Evolutionary conservation across 1,140 invertebrate genomes (phyloP).

Genomic region (Cydia amplana): DNA sequence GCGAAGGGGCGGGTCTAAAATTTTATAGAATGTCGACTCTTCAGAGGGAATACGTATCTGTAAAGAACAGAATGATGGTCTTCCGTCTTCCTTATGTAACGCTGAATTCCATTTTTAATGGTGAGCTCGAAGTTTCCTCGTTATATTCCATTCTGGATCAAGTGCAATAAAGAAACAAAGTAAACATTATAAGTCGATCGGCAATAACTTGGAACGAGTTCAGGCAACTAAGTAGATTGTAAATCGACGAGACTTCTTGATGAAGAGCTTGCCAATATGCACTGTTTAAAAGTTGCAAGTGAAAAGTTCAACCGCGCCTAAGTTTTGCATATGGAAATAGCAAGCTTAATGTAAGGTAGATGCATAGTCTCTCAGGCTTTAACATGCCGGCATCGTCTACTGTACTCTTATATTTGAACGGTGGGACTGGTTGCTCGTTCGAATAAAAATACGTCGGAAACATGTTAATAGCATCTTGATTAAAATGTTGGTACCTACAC

Average conservation of each 20-base stretch:
- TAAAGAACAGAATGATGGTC: too few relatives aligned
- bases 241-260: conserved; percentile 3
- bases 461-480: too few relatives aligned
- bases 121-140: neutral
- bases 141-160: neutral
- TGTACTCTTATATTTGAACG: neutral
- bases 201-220: neutral
- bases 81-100: too few relatives aligned
- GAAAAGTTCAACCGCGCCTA: neutral
- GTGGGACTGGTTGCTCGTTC: neutral
- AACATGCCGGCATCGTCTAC: neutral
- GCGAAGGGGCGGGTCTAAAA: too few relatives aligned
- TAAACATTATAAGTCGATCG: conserved; percentile 12
- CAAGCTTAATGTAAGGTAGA: neutral
- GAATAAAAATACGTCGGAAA: too few relatives aligned
- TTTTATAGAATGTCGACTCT: too few relatives aligned
- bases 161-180: conserved; percentile 17
- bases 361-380: neutral
- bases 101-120: too few relatives aligned
- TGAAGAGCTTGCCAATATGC: conserved; percentile 15
- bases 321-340: conserved; percentile 1
- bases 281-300: neutral
- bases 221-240: conserved; percentile 7
- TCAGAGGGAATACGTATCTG: too few relatives aligned
- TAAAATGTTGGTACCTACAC: too few relatives aligned